Evolutionary conservation across 35 echinoderm and acorn worm species (phyloP).

Genomic region (Amphiura filiformis): DNA sequence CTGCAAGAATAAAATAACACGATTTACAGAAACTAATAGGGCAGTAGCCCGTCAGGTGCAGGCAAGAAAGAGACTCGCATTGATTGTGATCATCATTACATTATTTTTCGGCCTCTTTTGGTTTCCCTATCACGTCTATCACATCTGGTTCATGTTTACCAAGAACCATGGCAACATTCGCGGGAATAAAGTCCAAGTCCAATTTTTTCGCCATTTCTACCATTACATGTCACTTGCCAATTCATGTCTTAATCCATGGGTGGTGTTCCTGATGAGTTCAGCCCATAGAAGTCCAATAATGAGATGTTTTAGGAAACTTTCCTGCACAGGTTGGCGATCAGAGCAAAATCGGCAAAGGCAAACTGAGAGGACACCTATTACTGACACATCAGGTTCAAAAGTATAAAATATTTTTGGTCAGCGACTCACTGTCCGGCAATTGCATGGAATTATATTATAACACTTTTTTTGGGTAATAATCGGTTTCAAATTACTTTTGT

Average conservation of each 20-base stretch:
- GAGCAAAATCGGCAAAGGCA: no score
- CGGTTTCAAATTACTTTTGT: no score
- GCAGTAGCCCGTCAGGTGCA: not conserved
- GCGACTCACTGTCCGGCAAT: no score
- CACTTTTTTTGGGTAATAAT: no score
- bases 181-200: not conserved
- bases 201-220: not conserved
- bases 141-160: not conserved
- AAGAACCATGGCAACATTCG: not conserved
- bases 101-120: not conserved
- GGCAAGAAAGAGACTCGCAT: no score
- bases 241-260: not conserved
- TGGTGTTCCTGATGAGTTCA: not conserved
- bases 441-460: no score
- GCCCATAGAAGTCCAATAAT: not conserved
- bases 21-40: not conserved
- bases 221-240: not conserved
- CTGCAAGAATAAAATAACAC: no score
- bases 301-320: no score
- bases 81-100: constrained; percentile 4
- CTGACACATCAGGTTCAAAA: no score
- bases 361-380: no score
- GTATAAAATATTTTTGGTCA: no score
- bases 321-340: no score
- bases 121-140: not conserved